phyloP scores from a whole-genome alignment of 2,797 vertebrate species.

The Gobio occitaniae region DNA sequence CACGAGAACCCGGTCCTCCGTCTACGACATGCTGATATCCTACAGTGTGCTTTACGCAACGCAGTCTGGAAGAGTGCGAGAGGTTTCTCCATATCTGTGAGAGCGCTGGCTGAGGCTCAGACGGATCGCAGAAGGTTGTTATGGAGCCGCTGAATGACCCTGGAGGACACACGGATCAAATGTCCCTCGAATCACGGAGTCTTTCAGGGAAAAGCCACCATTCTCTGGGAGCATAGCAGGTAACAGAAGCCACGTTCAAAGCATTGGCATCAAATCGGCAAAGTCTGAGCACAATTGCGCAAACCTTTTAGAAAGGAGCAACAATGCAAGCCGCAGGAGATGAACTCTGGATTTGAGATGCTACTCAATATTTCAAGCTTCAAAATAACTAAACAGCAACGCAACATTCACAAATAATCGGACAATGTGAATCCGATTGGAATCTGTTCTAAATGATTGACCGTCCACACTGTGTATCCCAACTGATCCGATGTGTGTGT shows the following conservation, averaged over 20 bases:
- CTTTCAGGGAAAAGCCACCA: slow-evolving; percentile 35
- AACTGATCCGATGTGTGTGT: too few species aligned
- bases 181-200: slow-evolving; percentile 36
- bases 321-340: slow-evolving; percentile 6
- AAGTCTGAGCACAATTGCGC: neutral
- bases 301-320: neutral
- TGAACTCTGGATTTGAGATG: neutral
- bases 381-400: neutral
- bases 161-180: slow-evolving; percentile 19
- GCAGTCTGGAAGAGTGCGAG: neutral
- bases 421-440: too few species aligned
- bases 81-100: slow-evolving; percentile 3
- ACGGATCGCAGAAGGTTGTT: neutral
- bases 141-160: slow-evolving; percentile 9
- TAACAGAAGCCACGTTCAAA: slow-evolving; percentile 47
- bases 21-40: neutral
- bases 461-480: too few species aligned
- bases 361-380: neutral
- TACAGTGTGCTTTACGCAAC: neutral
- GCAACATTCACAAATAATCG: too few species aligned
- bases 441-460: too few species aligned
- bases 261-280: slow-evolving; percentile 7
- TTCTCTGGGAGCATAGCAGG: slow-evolving; percentile 13
- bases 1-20: too few species aligned
- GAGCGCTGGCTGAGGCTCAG: neutral